phyloP scores from a whole-genome alignment of 2,113 vertebrate species.

The Sclerurus mexicanus region DNA sequence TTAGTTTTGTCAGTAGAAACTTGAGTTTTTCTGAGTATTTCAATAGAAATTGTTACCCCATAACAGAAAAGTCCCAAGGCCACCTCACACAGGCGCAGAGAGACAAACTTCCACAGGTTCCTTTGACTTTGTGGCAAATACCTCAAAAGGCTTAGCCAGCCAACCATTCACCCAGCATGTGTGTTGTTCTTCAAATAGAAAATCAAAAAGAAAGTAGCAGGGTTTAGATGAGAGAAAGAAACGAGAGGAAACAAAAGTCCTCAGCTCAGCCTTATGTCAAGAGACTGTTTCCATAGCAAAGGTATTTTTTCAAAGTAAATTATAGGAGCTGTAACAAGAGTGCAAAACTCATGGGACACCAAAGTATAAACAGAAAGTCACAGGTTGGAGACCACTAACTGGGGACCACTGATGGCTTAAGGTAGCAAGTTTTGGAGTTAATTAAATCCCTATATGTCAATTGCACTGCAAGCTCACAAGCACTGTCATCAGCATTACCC shows the following conservation, averaged over 20 bases:
- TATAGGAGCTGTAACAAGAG: background rate
- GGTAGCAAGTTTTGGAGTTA: background rate
- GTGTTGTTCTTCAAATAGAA: background rate
- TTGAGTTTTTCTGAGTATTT: background rate
- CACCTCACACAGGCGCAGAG: rapidly evolving
- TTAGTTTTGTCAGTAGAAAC: background rate
- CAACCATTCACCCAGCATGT: background rate
- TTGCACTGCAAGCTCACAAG: background rate
- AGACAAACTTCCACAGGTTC: background rate
- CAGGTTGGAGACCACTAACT: background rate
- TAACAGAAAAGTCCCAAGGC: background rate
- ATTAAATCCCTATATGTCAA: background rate
- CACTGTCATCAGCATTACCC: background rate
- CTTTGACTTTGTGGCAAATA: background rate
- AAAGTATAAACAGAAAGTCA: background rate
- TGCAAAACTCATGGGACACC: background rate
- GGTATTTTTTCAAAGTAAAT: background rate
- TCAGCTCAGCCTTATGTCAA: background rate
- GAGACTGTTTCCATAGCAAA: background rate
- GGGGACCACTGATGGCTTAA: background rate
- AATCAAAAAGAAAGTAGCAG: background rate
- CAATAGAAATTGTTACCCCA: background rate
- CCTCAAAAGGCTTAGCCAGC: background rate
- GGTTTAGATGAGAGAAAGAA: background rate
- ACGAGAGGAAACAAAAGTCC: background rate